These are phyloP conservation scores for Heliconius congener DNA, from an alignment of 1,140 invertebrate species.

Conservation along the genomic window DNA sequence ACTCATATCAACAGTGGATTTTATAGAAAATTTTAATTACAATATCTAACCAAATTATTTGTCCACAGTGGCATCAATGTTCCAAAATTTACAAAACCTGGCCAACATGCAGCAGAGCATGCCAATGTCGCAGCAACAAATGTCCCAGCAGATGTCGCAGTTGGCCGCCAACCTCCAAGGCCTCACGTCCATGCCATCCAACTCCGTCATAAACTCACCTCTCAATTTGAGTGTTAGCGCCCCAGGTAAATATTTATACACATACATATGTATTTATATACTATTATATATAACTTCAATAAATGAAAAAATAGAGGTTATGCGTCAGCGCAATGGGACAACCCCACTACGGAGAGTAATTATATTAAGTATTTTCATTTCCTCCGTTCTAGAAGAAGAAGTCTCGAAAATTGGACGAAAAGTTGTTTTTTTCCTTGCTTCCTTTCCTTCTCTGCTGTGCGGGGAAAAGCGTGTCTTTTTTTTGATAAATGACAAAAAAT, in stretches of 20 bases:
- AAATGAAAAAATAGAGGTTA: too few relatives aligned
- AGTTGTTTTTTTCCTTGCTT: too few relatives aligned
- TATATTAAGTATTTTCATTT: too few relatives aligned
- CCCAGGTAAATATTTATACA: conserved; percentile 77
- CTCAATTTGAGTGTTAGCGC: conserved; percentile 90
- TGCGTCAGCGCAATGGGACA: too few relatives aligned
- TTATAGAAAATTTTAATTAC: neutral
- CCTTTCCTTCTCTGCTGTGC: too few relatives aligned
- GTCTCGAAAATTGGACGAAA: too few relatives aligned
- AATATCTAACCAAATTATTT: neutral
- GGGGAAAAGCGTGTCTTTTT: too few relatives aligned
- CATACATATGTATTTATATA: too few relatives aligned
- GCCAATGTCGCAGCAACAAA: conserved; percentile 78
- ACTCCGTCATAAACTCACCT: conserved; percentile 88
- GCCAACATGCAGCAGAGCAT: conserved; percentile 82
- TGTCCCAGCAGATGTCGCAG: conserved; percentile 85
- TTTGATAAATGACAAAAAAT: too few relatives aligned
- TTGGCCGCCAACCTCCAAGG: conserved; percentile 87
- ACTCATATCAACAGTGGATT: neutral
- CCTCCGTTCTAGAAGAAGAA: too few relatives aligned
- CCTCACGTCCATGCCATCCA: conserved; percentile 84
- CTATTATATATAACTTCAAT: too few relatives aligned
- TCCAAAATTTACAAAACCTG: conserved; percentile 90
- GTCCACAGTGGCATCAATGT: conserved; percentile 87
- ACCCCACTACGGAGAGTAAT: too few relatives aligned